Base-by-base conservation (phyloP, 2,888 invertebrate genomes). In the Seira musarum region DNA sequence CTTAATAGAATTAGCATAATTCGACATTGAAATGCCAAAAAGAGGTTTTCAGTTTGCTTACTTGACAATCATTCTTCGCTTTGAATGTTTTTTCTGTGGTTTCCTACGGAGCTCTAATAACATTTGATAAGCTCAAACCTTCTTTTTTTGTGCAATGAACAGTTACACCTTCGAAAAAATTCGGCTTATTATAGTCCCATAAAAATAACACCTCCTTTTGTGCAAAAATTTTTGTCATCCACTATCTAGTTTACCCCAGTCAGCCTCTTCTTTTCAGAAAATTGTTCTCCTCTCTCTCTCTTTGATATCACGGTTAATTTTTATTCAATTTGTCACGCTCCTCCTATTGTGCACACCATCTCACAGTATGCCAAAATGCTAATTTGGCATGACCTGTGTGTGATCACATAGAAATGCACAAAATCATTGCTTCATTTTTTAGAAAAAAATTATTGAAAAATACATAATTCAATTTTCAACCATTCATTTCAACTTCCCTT, bases 261-360 rank as follows among this genome's bases (percentile, higher is more conserved):
- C 40, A 40, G 13, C n/a, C n/a, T n/a, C n/a, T n/a, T n/a, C n/a
- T n/a, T n/a, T 40, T 40, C 40, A 40, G 13, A 40, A 40, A 40
- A 40, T 40, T n/a, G n/a, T 8, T 40, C 40, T 40, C 40, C 40
- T 40, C 40, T 40, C 40, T 40, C 40, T 13, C 5, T 40, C 40
- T 40, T 40, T 40, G 5, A 49, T 68, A 25, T 30, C 64, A 22
- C n/a, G 21, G n/a, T 63, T 35, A 71, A 66, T 74, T 74, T 74
- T 65, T 53, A 76, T 69, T 76, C 68, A 69, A 60, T 76, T 68
- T 76, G 68, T 69, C 76, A 76, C 69, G 76, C 76, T 76, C 76
- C 69, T 76, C 75, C 75, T 73, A 13, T 63, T 71, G 46, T 63
- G 61, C 30, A 71, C 40, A 40, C 5, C 40, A 40, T 5, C 6